Percentiles rank a stretch among this genome's conserved stretches.
phyloP scores from a whole-genome alignment of 2,113 vertebrate species.

The Rhinolophus ferrumequinum region DNA sequence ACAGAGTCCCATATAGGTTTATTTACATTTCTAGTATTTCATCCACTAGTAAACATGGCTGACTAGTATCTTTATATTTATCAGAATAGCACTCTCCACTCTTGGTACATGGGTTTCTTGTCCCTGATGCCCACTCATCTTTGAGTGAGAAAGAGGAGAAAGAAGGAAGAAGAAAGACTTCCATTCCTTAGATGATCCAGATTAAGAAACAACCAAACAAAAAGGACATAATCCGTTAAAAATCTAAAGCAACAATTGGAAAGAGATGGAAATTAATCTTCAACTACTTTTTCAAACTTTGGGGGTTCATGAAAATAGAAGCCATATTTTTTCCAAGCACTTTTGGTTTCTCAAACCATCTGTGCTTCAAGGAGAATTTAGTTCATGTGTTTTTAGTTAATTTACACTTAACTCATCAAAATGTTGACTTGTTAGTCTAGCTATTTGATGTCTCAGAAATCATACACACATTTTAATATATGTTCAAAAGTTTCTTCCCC shows the following conservation, averaged over 20 bases:
- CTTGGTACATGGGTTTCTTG: neutral
- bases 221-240: neutral
- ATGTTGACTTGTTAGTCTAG: slow-evolving; percentile 79
- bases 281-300: slow-evolving; percentile 65
- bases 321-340: slow-evolving; percentile 69
- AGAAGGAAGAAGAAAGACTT: neutral
- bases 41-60: neutral
- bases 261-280: slow-evolving; percentile 63
- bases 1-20: neutral
- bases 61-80: neutral
- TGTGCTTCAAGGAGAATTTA: slow-evolving; percentile 72
- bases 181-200: neutral
- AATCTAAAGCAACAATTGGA: slow-evolving; percentile 37
- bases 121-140: neutral
- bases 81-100: neutral
- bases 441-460: slow-evolving; percentile 78
- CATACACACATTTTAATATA: slow-evolving; percentile 71
- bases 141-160: neutral
- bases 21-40: neutral
- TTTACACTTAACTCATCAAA: slow-evolving; percentile 81
- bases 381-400: slow-evolving; percentile 78
- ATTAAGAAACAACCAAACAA: slow-evolving; percentile 39
- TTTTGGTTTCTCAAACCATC: slow-evolving; percentile 75
- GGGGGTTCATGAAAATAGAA: slow-evolving; percentile 70
- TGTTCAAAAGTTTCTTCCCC: slow-evolving; percentile 65